A percentile compares a stretch with the other conserved stretches of the same genome.
These are phyloP conservation scores for Sinocyclocheilus anophthalmus DNA, from an alignment of 2,113 vertebrate species.

Conservation along the genomic window DNA sequence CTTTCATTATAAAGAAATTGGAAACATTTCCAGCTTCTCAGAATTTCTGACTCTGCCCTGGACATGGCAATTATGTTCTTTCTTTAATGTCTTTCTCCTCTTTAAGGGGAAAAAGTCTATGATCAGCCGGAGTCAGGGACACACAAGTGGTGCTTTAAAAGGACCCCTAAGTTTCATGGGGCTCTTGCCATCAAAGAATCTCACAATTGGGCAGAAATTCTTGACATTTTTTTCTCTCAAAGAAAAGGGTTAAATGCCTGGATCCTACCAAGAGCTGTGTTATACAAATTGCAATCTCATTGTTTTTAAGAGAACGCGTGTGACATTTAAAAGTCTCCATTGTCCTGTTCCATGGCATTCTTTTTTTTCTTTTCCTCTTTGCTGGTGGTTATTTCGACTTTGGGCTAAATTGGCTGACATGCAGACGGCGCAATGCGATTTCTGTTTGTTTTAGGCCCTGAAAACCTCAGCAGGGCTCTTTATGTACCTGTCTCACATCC, in stretches of 20 bases:
- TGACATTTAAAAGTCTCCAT: slow-evolving; percentile 82
- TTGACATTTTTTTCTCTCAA: slow-evolving; percentile 88
- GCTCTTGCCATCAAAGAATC: slow-evolving; percentile 74
- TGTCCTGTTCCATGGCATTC: slow-evolving; percentile 63
- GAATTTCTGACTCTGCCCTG: slow-evolving; percentile 28
- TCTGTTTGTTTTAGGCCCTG: slow-evolving; percentile 97
- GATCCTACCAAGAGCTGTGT: slow-evolving; percentile 84
- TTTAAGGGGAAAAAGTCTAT: slow-evolving; percentile 63
- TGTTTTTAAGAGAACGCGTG: slow-evolving; percentile 88
- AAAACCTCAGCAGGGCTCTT: slow-evolving; percentile 93
- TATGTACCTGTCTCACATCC: slow-evolving; percentile 85
- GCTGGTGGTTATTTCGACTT: slow-evolving; percentile 56
- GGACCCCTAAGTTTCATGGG: slow-evolving; percentile 69
- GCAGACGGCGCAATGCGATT: slow-evolving; percentile 82
- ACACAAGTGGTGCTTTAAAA: slow-evolving; percentile 81
- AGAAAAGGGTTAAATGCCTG: slow-evolving; percentile 89
- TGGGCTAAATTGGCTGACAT: slow-evolving; percentile 79
- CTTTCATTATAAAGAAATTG: background rate
- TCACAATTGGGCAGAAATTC: slow-evolving; percentile 76
- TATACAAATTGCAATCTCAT: slow-evolving; percentile 94
- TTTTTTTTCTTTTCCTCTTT: slow-evolving; percentile 40
- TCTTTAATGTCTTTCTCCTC: slow-evolving; percentile 56
- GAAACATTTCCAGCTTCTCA: background rate
- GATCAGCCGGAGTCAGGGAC: slow-evolving; percentile 74
- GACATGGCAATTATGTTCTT: background rate